phyloP scores from a whole-genome alignment of 2,797 vertebrate genomes.

The Chloroceryle inda region DNA sequence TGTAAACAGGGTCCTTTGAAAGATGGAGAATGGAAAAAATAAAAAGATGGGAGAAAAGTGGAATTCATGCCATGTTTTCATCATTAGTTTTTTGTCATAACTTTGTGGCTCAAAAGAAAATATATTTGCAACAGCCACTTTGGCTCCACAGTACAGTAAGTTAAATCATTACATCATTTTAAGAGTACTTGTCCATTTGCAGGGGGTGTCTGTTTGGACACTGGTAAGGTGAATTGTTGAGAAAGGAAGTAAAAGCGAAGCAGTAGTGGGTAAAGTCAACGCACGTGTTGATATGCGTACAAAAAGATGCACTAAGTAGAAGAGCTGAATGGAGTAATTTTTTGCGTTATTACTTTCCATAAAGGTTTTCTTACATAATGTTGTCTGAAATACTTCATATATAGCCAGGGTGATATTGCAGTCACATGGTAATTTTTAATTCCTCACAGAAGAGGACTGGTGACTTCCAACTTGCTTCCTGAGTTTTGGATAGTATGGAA shows the following conservation, averaged over 20 bases:
- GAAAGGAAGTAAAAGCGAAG: not conserved
- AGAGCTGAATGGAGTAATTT: not conserved
- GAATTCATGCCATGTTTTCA: not conserved
- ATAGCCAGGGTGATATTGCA: not conserved
- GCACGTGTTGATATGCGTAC: not conserved
- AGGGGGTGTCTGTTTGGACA: not conserved
- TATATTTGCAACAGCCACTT: not conserved
- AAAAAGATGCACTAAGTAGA: not conserved
- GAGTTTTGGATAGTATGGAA: not conserved
- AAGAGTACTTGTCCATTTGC: not conserved
- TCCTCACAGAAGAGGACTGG: not conserved
- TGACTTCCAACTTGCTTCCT: not conserved
- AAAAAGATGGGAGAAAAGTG: fast-evolving
- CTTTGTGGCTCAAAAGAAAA: not conserved
- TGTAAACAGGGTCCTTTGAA: not conserved
- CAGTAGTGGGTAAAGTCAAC: not conserved
- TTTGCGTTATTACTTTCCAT: not conserved
- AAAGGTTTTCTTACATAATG: not conserved
- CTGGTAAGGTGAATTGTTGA: not conserved
- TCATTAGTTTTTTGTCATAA: not conserved
- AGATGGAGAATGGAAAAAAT: not conserved
- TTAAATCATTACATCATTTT: not conserved
- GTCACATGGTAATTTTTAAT: not conserved
- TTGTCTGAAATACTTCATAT: not conserved
- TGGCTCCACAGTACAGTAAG: not conserved